Base-by-base conservation (phyloP, 2,797 vertebrate species). In the Aphelocoma californica region DNA sequence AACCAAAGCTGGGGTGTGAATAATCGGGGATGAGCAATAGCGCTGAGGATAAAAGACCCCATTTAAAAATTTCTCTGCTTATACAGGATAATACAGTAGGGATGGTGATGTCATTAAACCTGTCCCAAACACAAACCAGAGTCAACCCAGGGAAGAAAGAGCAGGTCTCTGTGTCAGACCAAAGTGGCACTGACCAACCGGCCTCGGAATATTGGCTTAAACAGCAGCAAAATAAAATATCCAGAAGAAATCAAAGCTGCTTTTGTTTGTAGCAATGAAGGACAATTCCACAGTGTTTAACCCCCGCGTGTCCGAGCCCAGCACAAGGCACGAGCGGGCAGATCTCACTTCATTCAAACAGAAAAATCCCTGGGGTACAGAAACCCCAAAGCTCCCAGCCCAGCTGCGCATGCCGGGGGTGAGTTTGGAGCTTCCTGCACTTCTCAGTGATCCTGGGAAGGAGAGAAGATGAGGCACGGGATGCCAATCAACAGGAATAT, bases 401-500 rank as follows among this genome's bases (percentile, higher is more conserved):
- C 57, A n/a, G 4, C 54, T 31, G 9, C 16, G 18, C 58, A 7
- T 25, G 23, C 47, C 14, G 47, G 47, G 47, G 7, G 58, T n/a
- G 78, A 86, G 54, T 32, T 64, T 36, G 45, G 86, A 75, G 51
- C 40, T 84, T 26, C 60, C 65, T 44, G 20, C 18, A 16, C 40
- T 73, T 51, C 18, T 28, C 86, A 58, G 45, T 42, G 79, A 31
- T 54, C 34, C 73, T 12, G n/a, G 42, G 8, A 29, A 29, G 71
- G 53, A 57, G 12, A 12, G 44, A 3, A 11, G 53, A 6, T 4
- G 56, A 11, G 44, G 4, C 44, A 4, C 26, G 3, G 56, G 44
- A 4, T 31, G 12, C 7, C 17, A 28, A 9, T 5, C 1, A 9
- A 1, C 44, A 19, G 28, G 28, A 48, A 48, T 2, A 8, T 7